Percentiles rank a stretch among this genome's conserved stretches.
These are phyloP conservation scores for Sebastes itinus DNA, from an alignment of 2,797 vertebrate genomes.

Conservation along the genomic window DNA sequence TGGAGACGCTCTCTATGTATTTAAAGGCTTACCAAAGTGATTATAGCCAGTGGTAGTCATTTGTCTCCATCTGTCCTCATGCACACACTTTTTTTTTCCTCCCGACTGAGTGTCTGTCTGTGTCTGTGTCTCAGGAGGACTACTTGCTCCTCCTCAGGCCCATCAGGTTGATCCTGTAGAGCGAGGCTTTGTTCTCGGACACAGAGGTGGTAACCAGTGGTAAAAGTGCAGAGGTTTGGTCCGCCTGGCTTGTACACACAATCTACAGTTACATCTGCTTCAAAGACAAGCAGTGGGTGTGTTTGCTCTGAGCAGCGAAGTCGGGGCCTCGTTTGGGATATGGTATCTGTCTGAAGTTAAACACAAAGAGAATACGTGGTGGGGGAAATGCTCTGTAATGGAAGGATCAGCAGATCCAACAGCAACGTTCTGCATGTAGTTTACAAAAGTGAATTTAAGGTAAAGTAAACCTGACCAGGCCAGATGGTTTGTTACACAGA, in stretches of 20 bases:
- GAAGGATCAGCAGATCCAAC: background rate
- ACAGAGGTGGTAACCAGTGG: slow-evolving; percentile 64
- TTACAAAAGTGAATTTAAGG: background rate
- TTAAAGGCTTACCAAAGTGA: slow-evolving; percentile 70
- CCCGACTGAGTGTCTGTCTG: background rate
- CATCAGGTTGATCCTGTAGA: slow-evolving; percentile 37
- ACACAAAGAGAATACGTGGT: slow-evolving; percentile 7
- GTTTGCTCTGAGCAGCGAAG: slow-evolving; percentile 27
- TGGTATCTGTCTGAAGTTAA: slow-evolving; percentile 17
- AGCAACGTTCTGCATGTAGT: background rate
- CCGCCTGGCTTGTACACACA: slow-evolving; percentile 41
- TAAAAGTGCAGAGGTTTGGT: slow-evolving; percentile 50
- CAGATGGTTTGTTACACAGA: no score
- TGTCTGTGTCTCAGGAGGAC: slow-evolving; percentile 27
- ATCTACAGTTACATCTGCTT: slow-evolving; percentile 48
- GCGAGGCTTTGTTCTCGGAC: slow-evolving; percentile 47
- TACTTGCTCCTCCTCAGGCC: background rate
- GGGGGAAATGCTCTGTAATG: background rate
- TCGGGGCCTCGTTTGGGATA: slow-evolving; percentile 24
- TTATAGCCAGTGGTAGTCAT: slow-evolving; percentile 45
- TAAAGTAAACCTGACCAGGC: no score
- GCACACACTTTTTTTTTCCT: background rate
- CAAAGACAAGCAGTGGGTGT: slow-evolving; percentile 44
- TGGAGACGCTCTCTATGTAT: slow-evolving; percentile 59
- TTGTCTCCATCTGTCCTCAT: slow-evolving; percentile 37